phyloP scores from a whole-genome alignment of 2,888 invertebrate genomes.

The Lasioglossum lativentre region DNA sequence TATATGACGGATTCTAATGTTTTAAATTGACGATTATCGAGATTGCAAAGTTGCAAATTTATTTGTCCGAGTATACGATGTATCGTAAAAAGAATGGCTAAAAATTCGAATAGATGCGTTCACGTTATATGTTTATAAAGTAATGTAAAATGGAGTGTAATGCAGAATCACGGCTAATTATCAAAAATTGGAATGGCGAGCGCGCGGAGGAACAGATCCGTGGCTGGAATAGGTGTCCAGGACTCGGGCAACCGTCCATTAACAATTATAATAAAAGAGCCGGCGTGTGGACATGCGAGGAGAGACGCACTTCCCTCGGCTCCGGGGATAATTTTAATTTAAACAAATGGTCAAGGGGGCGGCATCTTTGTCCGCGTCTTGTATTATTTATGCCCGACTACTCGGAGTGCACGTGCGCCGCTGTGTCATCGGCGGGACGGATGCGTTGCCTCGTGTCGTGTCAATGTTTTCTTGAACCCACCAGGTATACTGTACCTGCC shows the following conservation, averaged over 20 bases:
- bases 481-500: conserved; percentile 73
- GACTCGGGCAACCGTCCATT: conserved; percentile 73
- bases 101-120: background rate
- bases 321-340: conserved; percentile 83
- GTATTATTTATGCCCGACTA: conserved; percentile 84
- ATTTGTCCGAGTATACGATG: too few species aligned
- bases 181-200: background rate
- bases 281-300: conserved; percentile 47
- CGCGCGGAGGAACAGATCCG: background rate
- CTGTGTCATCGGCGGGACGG: conserved; percentile 83
- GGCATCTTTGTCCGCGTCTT: conserved; percentile 84
- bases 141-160: background rate
- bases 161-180: too few species aligned
- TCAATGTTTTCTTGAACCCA: conserved; percentile 81
- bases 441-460: conserved; percentile 77
- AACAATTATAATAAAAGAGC: conserved; percentile 82
- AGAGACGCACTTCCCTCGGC: conserved; percentile 46
- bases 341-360: conserved; percentile 84
- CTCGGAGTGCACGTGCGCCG: conserved; percentile 83
- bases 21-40: too few species aligned
- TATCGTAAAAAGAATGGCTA: background rate
- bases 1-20: too few species aligned
- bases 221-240: conserved; percentile 19
- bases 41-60: too few species aligned
- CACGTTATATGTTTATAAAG: background rate